These are phyloP conservation scores for Fistularia commersonii DNA, from an alignment of 2,797 vertebrate genomes.

Conservation along the genomic window DNA sequence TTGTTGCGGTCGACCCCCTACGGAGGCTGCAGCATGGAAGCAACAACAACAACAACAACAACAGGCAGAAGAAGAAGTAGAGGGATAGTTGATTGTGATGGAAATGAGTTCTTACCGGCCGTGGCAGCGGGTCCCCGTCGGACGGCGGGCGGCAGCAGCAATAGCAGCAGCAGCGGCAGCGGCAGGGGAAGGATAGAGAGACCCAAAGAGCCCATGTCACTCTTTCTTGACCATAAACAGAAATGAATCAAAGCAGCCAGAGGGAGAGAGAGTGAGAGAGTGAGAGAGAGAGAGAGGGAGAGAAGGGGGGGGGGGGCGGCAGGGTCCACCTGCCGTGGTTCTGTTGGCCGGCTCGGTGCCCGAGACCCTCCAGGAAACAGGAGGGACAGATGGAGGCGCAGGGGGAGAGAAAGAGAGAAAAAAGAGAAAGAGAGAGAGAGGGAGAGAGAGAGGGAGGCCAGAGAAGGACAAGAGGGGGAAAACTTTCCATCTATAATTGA, in stretches of 20 bases:
- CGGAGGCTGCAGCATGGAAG: too few species aligned
- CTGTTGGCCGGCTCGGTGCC: too few species aligned
- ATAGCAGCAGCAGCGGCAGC: too few species aligned
- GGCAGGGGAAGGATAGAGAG: conserved; percentile 57
- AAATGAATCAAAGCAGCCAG: conserved; percentile 47
- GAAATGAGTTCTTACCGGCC: conserved; percentile 62
- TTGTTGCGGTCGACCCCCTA: too few species aligned
- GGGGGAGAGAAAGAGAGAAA: not conserved
- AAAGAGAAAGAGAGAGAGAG: conserved; percentile 3
- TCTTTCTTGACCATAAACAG: conserved; percentile 46
- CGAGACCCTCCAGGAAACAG: too few species aligned
- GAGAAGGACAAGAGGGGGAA: conserved; percentile 14
- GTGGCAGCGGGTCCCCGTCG: conserved; percentile 44
- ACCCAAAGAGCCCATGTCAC: conserved; percentile 69
- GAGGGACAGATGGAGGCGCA: too few species aligned
- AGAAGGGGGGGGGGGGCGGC: conserved; percentile 8
- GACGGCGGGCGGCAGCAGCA: conserved; percentile 49
- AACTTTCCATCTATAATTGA: too few species aligned
- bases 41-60: not conserved
- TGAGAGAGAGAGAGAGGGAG: conserved; percentile 6
- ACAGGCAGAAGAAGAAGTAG: conserved; percentile 1
- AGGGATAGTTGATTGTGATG: conserved; percentile 33
- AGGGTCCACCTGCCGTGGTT: too few species aligned
- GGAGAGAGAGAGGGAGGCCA: conserved; percentile 21
- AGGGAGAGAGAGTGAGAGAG: conserved; percentile 26